Evolutionary conservation across 2,113 vertebrate species (phyloP), one percentile per base, ranked within the genome.

Genomic region (Megaleporinus macrocephalus): DNA sequence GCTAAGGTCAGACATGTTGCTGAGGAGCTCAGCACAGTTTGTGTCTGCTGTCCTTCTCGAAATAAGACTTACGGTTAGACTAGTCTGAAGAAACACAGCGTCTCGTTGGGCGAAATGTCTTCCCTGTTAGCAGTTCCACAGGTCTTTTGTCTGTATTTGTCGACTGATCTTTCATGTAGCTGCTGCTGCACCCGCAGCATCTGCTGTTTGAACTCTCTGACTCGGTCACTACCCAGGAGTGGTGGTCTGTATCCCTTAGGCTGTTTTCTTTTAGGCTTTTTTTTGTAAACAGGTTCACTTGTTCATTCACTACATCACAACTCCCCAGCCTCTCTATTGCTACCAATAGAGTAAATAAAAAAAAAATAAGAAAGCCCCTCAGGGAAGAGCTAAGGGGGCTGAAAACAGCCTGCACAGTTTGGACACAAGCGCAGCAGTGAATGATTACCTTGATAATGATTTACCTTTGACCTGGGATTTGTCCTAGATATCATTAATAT

Each of bases 401-500:
- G 55, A 57, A 3, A n/a, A 13, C 5, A 61, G 57, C 41, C 36
- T 70, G 27, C 63, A 22, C 33, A 36, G 3, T 36, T 36, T 36
- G 33, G 33, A 36, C 33, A 36, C 3, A 36, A 36, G 3, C 6
- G 33, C 33, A 36, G 3, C n/a, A n/a, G 6, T 36, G 3, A 36
- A 6, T 36, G 33, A 6, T 36, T 36, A 36, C 3, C 6, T 36
- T 4, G 6, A 36, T 36, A 36, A 36, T 36, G 3, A 44, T 7
- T 44, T 66, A 81, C 20, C 20, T 30, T 66, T 74, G 79, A 36
- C 73, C 73, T 74, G 74, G 74, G 20, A 74, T 36, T 9, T 57
- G 55, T 57, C 7, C 13, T 2, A 51, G 5, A 44, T 9, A 4
- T 44, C 41, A 44, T 44, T 9, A 44, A 44, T 4, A 10, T 44